Conservation (phyloP, 2,888 invertebrate species). For the Argynnis bischoffii region DNA sequence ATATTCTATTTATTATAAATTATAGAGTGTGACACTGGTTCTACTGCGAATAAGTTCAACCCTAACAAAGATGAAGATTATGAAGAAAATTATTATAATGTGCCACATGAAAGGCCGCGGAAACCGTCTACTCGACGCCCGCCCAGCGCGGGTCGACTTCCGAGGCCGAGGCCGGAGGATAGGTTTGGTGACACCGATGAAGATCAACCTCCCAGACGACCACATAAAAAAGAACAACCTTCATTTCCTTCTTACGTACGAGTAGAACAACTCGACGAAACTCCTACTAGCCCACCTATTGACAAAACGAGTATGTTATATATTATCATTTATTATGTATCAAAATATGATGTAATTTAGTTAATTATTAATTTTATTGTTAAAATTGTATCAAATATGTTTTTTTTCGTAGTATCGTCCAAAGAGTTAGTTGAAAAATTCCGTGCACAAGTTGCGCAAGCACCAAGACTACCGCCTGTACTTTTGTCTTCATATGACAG, state of each 20-base stretch:
- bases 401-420: conserved; percentile 49
- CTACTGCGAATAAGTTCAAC: not conserved
- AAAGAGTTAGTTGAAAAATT: conserved; percentile 55
- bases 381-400: too few species aligned
- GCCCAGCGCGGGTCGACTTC: not conserved
- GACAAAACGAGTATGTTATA: conserved; percentile 19
- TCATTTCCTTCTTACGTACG: conserved; percentile 34
- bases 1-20: not conserved
- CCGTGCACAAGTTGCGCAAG: conserved; percentile 50
- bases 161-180: not conserved
- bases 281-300: conserved; percentile 27
- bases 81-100: conserved; percentile 5
- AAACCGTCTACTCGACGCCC: conserved; percentile 1
- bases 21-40: conserved; percentile 1
- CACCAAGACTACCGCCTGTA: conserved; percentile 58
- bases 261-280: conserved; percentile 33
- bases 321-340: conserved; percentile 1
- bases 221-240: not conserved
- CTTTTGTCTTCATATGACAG: conserved; percentile 19
- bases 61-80: conserved; percentile 2
- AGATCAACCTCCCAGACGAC: not conserved
- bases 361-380: too few species aligned
- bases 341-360: not conserved
- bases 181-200: not conserved
- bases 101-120: conserved; percentile 2